Conservation (phyloP, 2,797 vertebrate species). For the Syngnathus rostellatus region DNA sequence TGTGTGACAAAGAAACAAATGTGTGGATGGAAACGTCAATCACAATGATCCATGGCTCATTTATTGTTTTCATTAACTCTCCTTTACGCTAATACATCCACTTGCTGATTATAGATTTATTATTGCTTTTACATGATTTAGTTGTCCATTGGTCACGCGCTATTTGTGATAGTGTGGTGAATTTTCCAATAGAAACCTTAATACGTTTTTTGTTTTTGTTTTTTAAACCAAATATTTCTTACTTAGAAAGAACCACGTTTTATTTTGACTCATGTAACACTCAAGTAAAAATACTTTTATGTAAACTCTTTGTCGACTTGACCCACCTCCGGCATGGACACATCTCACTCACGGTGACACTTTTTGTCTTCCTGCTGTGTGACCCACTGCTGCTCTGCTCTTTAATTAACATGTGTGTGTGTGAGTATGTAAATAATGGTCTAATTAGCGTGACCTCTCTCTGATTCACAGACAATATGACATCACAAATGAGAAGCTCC, state of each 20-base stretch:
- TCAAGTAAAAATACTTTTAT: neutral
- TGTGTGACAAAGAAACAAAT: too few relatives aligned
- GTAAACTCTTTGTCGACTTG: neutral
- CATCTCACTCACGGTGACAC: neutral
- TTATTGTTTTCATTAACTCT: too few relatives aligned
- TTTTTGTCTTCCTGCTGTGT: neutral
- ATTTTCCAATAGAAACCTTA: too few relatives aligned
- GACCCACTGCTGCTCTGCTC: conserved; percentile 2
- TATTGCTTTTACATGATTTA: too few relatives aligned
- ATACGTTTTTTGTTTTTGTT: neutral
- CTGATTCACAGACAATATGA: conserved; percentile 4
- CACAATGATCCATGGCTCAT: too few relatives aligned
- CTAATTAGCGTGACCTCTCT: conserved; percentile 7
- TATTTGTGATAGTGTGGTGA: too few relatives aligned
- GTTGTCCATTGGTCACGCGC: too few relatives aligned
- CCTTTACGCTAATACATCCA: too few relatives aligned
- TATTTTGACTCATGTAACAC: neutral
- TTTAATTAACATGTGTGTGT: neutral
- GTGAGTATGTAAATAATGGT: conserved; percentile 15
- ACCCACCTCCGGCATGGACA: neutral
- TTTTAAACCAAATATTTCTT: neutral
- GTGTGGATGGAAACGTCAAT: too few relatives aligned
- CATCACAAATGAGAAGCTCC: conserved; percentile 2
- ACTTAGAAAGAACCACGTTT: neutral
- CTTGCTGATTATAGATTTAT: too few relatives aligned